Conservation (phyloP, 2,888 invertebrate species). For the Callyntrura sp. region DNA sequence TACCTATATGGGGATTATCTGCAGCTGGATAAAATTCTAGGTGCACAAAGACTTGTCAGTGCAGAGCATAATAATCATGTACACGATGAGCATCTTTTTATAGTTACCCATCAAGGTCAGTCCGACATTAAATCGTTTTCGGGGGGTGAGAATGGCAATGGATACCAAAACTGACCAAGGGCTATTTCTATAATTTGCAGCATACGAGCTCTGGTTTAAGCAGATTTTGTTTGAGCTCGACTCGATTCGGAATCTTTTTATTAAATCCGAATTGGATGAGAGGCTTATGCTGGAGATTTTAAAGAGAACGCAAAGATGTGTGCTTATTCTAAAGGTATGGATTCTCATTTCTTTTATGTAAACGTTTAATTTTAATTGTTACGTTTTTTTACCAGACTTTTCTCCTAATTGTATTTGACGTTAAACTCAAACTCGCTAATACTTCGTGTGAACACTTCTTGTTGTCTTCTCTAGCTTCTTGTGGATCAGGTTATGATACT, state of each 20-base stretch:
- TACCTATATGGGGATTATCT: constrained; percentile 96
- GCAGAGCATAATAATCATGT: constrained; percentile 90
- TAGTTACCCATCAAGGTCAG: constrained; percentile 98
- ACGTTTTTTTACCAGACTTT: too few species aligned
- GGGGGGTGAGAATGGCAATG: not conserved
- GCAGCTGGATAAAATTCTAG: constrained; percentile 94
- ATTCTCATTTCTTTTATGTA: too few species aligned
- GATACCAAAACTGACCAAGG: too few species aligned
- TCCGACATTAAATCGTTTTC: not conserved
- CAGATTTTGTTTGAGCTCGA: constrained; percentile 99
- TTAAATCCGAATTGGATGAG: constrained; percentile 92
- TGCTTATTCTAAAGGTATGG: constrained; percentile 94
- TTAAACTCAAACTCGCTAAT: too few species aligned
- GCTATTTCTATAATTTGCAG: constrained; percentile 86
- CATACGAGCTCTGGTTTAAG: constrained; percentile 99
- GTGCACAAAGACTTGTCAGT: constrained; percentile 93
- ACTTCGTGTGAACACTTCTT: too few species aligned
- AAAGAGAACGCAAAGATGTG: constrained; percentile 95
- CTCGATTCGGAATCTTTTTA: constrained; percentile 93
- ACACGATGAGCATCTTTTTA: constrained; percentile 99
- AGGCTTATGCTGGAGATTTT: constrained; percentile 96
- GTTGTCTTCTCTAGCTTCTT: constrained; percentile 94
- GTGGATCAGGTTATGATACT: constrained; percentile 99
- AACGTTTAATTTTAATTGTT: too few species aligned
- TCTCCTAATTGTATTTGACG: too few species aligned